These are phyloP conservation scores for Chrysolina haemoptera DNA, from an alignment of 2,888 invertebrate species.

Conservation along the genomic window DNA sequence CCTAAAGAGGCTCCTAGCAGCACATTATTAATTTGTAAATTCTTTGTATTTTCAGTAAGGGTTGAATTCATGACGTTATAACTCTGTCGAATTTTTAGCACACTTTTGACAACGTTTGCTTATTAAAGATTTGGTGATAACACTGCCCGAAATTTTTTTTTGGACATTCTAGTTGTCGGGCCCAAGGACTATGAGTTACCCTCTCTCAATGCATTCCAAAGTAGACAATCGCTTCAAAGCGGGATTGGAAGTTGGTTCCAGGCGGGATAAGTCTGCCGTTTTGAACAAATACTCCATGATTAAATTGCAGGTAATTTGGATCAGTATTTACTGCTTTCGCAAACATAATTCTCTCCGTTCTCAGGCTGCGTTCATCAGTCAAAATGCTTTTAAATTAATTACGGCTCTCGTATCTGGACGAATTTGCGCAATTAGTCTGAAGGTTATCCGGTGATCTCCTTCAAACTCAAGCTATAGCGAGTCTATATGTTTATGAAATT, in stretches of 20 bases:
- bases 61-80: no score
- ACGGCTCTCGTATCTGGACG: conserved; percentile 52
- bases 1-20: no score
- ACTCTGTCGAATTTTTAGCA: no score
- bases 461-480: not conserved
- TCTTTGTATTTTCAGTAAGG: no score
- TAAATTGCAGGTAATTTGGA: conserved; percentile 36
- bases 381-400: conserved; percentile 57
- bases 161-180: no score
- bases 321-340: conserved; percentile 23
- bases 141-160: no score
- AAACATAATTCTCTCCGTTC: conserved; percentile 42
- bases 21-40: no score
- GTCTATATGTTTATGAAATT: not conserved
- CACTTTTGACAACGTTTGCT: no score
- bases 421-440: conserved; percentile 59
- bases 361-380: conserved; percentile 48
- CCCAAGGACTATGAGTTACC: no score
- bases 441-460: conserved; percentile 43
- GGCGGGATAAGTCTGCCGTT: not conserved
- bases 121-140: no score
- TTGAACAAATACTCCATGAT: conserved; percentile 13
- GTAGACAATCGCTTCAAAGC: not conserved
- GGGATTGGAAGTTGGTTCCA: not conserved
- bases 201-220: no score